These are phyloP conservation scores for Pentalonia nigronervosa DNA, from an alignment of 1,140 invertebrate species.

Conservation along the genomic window DNA sequence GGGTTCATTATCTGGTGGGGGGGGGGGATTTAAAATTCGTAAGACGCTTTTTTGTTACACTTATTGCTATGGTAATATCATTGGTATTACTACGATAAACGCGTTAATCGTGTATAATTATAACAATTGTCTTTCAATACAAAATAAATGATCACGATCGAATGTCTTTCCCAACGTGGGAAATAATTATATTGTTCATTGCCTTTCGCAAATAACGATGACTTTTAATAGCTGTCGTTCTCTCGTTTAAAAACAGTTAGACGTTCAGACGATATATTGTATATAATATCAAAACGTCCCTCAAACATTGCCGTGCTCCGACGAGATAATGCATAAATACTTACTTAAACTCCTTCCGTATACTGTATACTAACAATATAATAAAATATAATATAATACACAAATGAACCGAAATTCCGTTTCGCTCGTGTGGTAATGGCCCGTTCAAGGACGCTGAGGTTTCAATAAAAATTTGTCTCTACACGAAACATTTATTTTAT, in stretches of 20 bases:
- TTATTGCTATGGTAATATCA: no score
- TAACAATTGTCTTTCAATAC: no score
- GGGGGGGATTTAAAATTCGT: no score
- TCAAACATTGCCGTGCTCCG: neutral
- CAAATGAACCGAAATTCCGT: neutral
- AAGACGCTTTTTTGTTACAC: no score
- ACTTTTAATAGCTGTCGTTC: neutral
- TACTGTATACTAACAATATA: neutral
- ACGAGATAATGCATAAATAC: neutral
- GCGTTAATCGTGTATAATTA: no score
- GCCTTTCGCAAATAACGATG: neutral
- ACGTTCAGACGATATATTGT: neutral
- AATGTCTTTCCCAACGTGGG: no score
- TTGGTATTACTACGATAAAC: no score
- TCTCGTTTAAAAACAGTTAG: neutral
- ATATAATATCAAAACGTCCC: neutral
- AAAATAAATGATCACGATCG: no score
- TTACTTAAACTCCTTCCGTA: neutral
- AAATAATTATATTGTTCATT: neutral
- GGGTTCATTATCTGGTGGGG: no score
- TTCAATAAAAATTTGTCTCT: neutral
- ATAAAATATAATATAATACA: neutral
- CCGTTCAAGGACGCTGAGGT: neutral
- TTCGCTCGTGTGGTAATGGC: neutral
- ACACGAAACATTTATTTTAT: neutral